Conservation (phyloP, 2,113 vertebrate species). For the Pelvicachromis taeniatus region DNA sequence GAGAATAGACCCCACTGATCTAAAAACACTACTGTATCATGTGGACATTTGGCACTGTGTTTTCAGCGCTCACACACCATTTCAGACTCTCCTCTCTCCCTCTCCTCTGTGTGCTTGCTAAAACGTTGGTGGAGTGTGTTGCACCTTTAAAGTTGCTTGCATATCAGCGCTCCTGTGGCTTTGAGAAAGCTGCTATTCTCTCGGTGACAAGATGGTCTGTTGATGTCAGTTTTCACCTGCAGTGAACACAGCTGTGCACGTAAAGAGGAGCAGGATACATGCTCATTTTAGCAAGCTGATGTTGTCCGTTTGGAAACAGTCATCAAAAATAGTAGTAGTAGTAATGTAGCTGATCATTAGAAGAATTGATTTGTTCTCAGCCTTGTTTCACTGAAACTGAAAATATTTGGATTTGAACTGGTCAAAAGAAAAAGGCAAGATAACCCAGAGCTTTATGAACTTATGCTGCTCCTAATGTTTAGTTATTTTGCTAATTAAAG, state of each 20-base stretch:
- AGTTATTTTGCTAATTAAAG: not conserved
- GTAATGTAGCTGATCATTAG: not conserved
- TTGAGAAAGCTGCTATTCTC: slow-evolving; percentile 21
- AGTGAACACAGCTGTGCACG: not conserved
- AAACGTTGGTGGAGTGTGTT: not conserved
- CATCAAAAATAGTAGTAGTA: not conserved
- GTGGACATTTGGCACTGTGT: not conserved
- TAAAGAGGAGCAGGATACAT: not conserved
- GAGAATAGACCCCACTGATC: slow-evolving; percentile 19
- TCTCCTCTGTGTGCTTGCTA: not conserved
- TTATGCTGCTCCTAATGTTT: fast-evolving
- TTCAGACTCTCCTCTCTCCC: not conserved
- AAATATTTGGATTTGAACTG: not conserved
- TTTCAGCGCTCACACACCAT: not conserved
- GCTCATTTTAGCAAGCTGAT: not conserved
- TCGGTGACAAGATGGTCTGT: slow-evolving; percentile 3
- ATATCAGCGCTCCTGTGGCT: not conserved
- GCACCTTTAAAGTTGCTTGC: not conserved
- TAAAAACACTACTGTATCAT: slow-evolving; percentile 21
- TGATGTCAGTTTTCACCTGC: slow-evolving; percentile 9
- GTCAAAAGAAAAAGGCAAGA: not conserved
- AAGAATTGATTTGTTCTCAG: not conserved
- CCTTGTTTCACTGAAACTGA: not conserved
- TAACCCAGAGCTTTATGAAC: not conserved
- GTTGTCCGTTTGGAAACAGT: not conserved